Evolutionary conservation across 23 tunicate genomes (phyloP).

Genomic region (Styela plicata): DNA sequence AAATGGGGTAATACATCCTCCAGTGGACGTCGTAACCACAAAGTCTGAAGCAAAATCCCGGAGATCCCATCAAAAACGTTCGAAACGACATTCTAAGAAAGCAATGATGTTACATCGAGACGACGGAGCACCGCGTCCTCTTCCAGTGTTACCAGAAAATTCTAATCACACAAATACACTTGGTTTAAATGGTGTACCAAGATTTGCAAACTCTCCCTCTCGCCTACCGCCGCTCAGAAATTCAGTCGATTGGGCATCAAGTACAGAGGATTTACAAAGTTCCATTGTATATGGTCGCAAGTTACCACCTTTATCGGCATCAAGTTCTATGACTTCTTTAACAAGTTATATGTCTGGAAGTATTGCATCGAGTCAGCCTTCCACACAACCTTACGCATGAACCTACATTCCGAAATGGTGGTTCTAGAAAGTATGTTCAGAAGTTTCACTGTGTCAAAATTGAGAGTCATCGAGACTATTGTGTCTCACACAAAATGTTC

Average conservation of each 20-base stretch:
- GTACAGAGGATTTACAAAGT: conserved; percentile 32
- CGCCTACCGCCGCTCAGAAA: conserved; percentile 37
- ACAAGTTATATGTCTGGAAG: conserved; percentile 27
- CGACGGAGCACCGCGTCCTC: conserved; percentile 23
- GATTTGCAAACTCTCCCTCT: neutral
- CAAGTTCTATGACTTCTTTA: conserved; percentile 38
- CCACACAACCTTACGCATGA: neutral
- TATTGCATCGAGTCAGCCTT: conserved; percentile 4
- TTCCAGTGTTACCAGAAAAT: conserved; percentile 23
- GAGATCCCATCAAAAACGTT: neutral
- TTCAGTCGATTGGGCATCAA: conserved; percentile 37
- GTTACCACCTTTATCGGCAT: conserved; percentile 36
- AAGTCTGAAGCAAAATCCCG: neutral
- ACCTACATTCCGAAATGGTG: neutral
- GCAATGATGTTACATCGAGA: conserved; percentile 3
- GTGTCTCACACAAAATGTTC: too few relatives aligned
- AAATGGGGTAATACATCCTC: neutral
- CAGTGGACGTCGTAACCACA: neutral
- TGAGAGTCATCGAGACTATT: too few relatives aligned
- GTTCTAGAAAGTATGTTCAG: too few relatives aligned
- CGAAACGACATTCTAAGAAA: conserved; percentile 20
- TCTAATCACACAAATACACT: neutral
- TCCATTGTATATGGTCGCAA: conserved; percentile 10
- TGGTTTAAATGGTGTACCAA: neutral
- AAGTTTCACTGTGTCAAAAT: too few relatives aligned